Evolutionary conservation across 2,888 invertebrate genomes (phyloP), one percentile per base, ranked within the genome.

Genomic region (Electrophaes corylata): DNA sequence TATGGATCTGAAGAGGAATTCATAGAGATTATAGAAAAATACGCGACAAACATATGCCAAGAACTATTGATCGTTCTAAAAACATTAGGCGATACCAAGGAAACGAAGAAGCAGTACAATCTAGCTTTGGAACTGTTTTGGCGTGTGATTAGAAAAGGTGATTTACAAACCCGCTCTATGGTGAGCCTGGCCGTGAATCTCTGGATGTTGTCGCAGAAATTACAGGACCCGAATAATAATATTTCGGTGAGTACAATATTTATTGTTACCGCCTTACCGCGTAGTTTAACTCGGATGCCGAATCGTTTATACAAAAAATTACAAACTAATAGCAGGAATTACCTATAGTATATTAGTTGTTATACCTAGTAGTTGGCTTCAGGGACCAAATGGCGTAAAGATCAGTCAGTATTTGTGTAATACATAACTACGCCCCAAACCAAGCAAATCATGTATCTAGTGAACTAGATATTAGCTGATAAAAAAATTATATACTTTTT

Each of bases 1-100:
- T 99, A 98, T 79, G 98, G 98, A 5, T 94, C 95, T 10, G 98
- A 98, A 86, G 93, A 94, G 11, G 97, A 97, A 84, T 98, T 97
- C 80, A 89, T 98, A 47, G 88, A 91, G 2, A 96, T 97, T 83
- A 92, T 98, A 1, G 95, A 96, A 73, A 94, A 94, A 75, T 94
- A 97, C 78, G 95, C 95, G 63, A 93, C 94, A 0, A 94, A 95
- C 65, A 92, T 98, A 51, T 91, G 98, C 33, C 95, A 96, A 68
- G 96, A 97, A 83, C 90, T 98, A 60, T 82, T 97, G 4, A 86
- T 91, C 1, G 93, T 94, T 62, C 83, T 97, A 19, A 95, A 95
- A 81, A 86, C 93, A 23, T 88, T 97, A 6, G 95, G 96, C 41
- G 93, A 94, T 50, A 92, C 88, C 0, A 93, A 94, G 54, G 94